phyloP scores from a whole-genome alignment of 2,113 vertebrate species.

The Austrofundulus limnaeus region DNA sequence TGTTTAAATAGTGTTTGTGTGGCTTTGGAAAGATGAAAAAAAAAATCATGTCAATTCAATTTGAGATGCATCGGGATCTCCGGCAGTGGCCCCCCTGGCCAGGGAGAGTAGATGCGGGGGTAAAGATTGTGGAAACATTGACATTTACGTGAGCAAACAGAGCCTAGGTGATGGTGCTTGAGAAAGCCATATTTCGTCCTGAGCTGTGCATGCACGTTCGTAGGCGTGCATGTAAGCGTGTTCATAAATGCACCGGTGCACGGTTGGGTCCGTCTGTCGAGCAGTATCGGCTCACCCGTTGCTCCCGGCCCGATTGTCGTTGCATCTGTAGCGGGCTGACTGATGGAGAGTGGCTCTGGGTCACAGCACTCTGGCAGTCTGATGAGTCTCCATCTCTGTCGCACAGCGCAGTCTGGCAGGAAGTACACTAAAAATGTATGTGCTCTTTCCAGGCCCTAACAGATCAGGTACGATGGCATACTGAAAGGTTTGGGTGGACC shows the following conservation, averaged over 20 bases:
- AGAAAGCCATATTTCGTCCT: conserved; percentile 47
- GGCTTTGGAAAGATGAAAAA: conserved; percentile 1
- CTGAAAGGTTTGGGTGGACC: conserved; percentile 25
- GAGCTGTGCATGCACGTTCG: conserved; percentile 1
- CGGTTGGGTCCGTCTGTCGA: conserved; percentile 56
- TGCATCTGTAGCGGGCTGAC: conserved; percentile 44
- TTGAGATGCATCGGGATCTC: conserved; percentile 56
- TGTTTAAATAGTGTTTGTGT: conserved; percentile 55
- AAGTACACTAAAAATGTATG: conserved; percentile 38
- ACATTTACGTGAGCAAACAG: conserved; percentile 71
- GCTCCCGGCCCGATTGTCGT: conserved; percentile 46
- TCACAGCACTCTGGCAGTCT: conserved; percentile 45
- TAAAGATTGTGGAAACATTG: conserved; percentile 77
- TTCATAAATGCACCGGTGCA: conserved; percentile 54
- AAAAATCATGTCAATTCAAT: conserved; percentile 57
- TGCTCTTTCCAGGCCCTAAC: conserved; percentile 23
- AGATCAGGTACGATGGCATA: conserved; percentile 12
- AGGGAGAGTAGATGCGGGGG: conserved; percentile 44
- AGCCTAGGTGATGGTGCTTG: conserved; percentile 64
- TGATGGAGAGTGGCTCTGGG: conserved; percentile 60
- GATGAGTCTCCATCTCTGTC: conserved; percentile 50
- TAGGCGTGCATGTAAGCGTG: conserved; percentile 34
- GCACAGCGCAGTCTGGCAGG: conserved; percentile 35
- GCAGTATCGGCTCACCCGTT: conserved; percentile 49
- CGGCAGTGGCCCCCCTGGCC: conserved; percentile 21